Percentiles rank a stretch among this genome's conserved stretches.
These are phyloP conservation scores for Salmo trutta DNA, from an alignment of 2,797 vertebrate genomes.

Conservation along the genomic window DNA sequence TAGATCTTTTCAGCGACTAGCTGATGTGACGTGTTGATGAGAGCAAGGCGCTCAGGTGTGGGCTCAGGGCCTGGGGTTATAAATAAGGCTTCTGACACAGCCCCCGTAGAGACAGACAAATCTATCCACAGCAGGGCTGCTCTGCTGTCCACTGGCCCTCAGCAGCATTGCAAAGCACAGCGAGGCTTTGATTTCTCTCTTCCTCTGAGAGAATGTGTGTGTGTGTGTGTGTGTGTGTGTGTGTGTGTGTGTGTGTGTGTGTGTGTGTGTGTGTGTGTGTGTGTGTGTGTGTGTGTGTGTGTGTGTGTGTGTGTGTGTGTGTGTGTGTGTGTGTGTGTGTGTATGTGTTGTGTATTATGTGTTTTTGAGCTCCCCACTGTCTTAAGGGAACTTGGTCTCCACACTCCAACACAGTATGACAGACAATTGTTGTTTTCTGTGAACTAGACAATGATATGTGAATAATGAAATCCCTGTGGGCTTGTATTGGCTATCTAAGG, in stretches of 20 bases:
- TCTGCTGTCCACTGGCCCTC: conserved; percentile 16
- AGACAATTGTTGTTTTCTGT: not conserved
- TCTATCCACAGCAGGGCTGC: not conserved
- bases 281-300: too few species aligned
- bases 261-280: not conserved
- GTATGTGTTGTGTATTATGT: not conserved
- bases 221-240: too few species aligned
- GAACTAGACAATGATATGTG: conserved; percentile 26
- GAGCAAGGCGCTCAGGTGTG: not conserved
- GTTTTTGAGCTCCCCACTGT: not conserved
- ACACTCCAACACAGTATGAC: not conserved
- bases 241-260: too few species aligned
- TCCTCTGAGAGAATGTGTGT: too few species aligned
- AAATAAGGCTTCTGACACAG: too few species aligned
- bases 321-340: not conserved
- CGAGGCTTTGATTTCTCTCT: not conserved
- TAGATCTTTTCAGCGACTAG: not conserved
- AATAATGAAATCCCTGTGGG: conserved; percentile 1
- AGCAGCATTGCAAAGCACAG: conserved; percentile 5
- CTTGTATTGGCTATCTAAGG: not conserved
- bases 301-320: not conserved
- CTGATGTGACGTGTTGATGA: not conserved
- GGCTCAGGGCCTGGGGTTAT: not conserved
- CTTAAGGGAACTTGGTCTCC: too few species aligned
- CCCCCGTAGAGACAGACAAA: not conserved